These are phyloP conservation scores for Deroplatys truncata DNA, from an alignment of 2,888 invertebrate species.

Conservation along the genomic window DNA sequence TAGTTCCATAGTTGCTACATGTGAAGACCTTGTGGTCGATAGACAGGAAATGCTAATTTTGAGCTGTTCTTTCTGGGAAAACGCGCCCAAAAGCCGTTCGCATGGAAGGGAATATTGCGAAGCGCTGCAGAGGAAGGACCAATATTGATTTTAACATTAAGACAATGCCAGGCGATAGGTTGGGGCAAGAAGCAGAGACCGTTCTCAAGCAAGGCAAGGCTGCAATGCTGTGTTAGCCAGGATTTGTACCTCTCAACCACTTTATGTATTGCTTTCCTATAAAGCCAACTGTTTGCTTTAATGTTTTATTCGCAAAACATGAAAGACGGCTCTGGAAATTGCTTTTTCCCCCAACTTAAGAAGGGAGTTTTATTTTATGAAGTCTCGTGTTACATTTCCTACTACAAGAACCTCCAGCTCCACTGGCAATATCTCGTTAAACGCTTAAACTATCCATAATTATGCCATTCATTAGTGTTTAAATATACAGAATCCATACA, in stretches of 20 bases:
- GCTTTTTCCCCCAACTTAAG: background rate
- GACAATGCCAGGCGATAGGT: background rate
- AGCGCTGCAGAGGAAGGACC: background rate
- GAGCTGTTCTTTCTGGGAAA: background rate
- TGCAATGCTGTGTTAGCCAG: background rate
- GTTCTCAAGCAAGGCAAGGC: background rate
- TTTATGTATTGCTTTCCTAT: background rate
- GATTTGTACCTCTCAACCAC: background rate
- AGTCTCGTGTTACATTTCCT: too few species aligned
- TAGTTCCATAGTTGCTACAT: background rate
- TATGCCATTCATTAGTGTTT: too few species aligned
- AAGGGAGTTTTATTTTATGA: background rate
- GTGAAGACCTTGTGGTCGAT: background rate
- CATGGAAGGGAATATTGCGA: background rate
- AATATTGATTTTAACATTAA: background rate
- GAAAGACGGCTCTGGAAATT: background rate
- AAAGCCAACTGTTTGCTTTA: background rate
- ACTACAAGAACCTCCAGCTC: too few species aligned
- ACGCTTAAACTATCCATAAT: too few species aligned
- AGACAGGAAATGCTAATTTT: too few species aligned
- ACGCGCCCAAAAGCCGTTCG: background rate
- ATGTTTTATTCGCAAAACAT: background rate
- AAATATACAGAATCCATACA: too few species aligned
- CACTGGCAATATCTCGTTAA: too few species aligned
- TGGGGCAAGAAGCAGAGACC: background rate